Evolutionary conservation across 64 coral and sea anemone genomes (phyloP).

Genomic region (Dendrophyllia cribrosa): DNA sequence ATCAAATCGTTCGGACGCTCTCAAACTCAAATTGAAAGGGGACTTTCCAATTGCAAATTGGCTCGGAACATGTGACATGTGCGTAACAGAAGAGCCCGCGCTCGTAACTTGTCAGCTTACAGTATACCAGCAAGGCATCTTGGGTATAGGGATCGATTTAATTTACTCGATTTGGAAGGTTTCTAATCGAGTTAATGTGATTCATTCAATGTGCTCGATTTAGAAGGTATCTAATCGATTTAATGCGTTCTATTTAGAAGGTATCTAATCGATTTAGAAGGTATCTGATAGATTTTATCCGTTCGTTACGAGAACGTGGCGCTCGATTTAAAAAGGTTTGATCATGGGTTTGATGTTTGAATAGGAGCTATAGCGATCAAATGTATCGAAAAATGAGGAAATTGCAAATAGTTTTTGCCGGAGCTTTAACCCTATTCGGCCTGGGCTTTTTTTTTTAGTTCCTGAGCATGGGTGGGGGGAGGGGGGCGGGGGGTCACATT

Average conservation of each 20-base stretch:
- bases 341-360: not conserved
- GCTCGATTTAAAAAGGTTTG: constrained; percentile 7
- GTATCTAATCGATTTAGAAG: not conserved
- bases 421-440: no score
- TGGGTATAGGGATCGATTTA: constrained; percentile 35
- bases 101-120: not conserved
- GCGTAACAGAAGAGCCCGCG: constrained; percentile 10
- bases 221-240: not conserved
- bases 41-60: not conserved
- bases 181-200: not conserved
- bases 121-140: constrained; percentile 46
- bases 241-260: constrained; percentile 3
- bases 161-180: not conserved
- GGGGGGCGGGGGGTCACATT: no score
- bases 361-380: no score
- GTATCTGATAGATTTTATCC: constrained; percentile 1
- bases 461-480: no score
- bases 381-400: no score
- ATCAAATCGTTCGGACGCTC: not conserved
- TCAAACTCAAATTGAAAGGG: not conserved
- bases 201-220: not conserved
- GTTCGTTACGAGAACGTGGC: not conserved
- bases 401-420: no score
- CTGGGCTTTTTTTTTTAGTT: no score
- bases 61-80: no score